phyloP scores from a whole-genome alignment of 2,888 invertebrate genomes.

The Melinaea marsaeus region DNA sequence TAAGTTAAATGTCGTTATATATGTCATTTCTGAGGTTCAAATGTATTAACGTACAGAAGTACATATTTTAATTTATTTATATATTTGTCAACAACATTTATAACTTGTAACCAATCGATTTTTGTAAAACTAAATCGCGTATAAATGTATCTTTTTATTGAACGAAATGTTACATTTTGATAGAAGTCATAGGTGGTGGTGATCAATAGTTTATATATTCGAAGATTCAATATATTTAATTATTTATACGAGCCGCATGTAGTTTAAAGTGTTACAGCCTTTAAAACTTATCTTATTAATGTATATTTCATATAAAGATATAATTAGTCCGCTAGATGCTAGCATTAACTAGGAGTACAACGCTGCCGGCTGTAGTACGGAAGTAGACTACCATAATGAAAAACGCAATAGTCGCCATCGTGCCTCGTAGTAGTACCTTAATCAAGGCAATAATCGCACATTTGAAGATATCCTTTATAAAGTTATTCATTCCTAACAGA shows the following conservation, averaged over 20 bases:
- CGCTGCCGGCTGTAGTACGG: background rate
- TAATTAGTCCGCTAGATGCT: slow-evolving; percentile 9
- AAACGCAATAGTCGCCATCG: slow-evolving; percentile 59
- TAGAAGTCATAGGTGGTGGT: no score
- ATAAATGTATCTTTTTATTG: no score
- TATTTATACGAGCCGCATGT: slow-evolving; percentile 27
- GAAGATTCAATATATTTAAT: slow-evolving; percentile 31
- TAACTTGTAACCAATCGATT: no score
- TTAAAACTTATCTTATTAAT: background rate
- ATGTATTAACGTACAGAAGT: no score
- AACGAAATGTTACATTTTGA: no score
- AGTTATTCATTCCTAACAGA: background rate
- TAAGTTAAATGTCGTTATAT: no score
- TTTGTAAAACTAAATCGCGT: no score
- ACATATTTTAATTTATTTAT: no score
- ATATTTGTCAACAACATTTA: no score
- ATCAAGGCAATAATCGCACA: slow-evolving; percentile 30
- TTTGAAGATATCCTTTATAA: background rate
- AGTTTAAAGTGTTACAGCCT: background rate
- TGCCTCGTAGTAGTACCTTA: slow-evolving; percentile 59
- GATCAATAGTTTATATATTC: no score
- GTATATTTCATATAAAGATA: slow-evolving; percentile 6
- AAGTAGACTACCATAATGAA: slow-evolving; percentile 7
- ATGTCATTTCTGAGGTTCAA: no score
- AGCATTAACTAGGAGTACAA: slow-evolving; percentile 9